Evolutionary conservation across 2,113 vertebrate species (phyloP), one percentile per base, ranked within the genome.

Genomic region (Tachysurus fulvidraco): DNA sequence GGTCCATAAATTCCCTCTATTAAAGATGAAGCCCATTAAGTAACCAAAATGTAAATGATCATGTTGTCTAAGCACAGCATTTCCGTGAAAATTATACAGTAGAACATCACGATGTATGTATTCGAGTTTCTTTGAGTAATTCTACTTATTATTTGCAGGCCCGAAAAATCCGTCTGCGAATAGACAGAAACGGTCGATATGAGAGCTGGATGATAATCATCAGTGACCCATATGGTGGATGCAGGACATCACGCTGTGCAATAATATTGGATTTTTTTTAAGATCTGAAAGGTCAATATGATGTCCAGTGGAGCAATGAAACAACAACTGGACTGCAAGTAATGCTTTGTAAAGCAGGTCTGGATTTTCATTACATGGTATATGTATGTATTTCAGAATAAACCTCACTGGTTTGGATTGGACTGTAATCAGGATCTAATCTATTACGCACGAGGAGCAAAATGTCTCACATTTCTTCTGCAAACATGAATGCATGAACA

Each of bases 271-370:
- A 91, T 91, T 89, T 83, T 65, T 79, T 73, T 17, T 36, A 83
- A 80, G n/a, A 89, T 89, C 85, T 85, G 88, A 85, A 83, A 83
- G 55, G 86, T 91, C 87, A 55, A 92, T 92, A 90, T 79, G 81
- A 84, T 86, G 90, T 86, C 89, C 88, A 88, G 82, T 81, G 78
- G 85, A 88, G 65, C 77, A 11, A 79, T 74, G 65, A 73, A 83
- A 80, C 69, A 89, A 88, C 54, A 90, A 59, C 85, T 87, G 57
- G 50, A 57, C 77, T 88, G 73, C 84, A 90, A 88, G 81, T 86
- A 84, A 87, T 91, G 88, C 54, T 85, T 84, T 84, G 79, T 80
- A 82, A 79, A 86, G 69, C 54, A 52, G 50, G 23, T 57, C 62
- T 23, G 23, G 83, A 62, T 62, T 60, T 10, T 44, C 36, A 41